Base-by-base conservation (phyloP, 2,888 invertebrate genomes). In the Exephanes ischioxanthus region DNA sequence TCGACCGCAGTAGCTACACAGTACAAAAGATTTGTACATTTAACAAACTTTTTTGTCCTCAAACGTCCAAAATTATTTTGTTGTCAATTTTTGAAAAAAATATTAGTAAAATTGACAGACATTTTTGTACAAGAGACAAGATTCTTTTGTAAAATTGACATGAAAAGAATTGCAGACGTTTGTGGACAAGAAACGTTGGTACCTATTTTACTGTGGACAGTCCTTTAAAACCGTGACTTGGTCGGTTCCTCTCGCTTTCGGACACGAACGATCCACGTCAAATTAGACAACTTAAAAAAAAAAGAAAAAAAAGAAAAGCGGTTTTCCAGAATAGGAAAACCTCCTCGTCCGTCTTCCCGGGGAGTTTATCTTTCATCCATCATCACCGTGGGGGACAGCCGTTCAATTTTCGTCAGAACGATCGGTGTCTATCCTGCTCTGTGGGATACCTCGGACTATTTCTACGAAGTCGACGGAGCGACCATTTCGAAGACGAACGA, bases 281-380 rank as follows among this genome's bases (percentile, higher is more conserved):
- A 61, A 61, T 61, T 61, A 26, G 61, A 30, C 61, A 61, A 63
- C 11, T 5, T 30, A 33, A 63, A 30, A 33, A 33, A 33, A 30
- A 30, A 26, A 26, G 26, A 26, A 3, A 30, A 14, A 61, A 30
- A 16, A 61, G 3, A 61, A 30, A 33, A 63, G 30, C 11, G 16
- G 2, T 63, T 63, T 63, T 63, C n/a, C 6, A 33, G 7, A 63
- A 63, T 63, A 63, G 30, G 30, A 63, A 33, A 73, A n/a, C 16
- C 33, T 48, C 14, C 7, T 63, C 73, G 61, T 73, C 73, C 37
- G 58, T 75, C 48, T 19, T 48, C 48, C 2, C 30, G 11, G 19
- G n/a, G 48, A 75, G 14, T 63, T 63, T 63, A 75, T 63, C 75
- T 75, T 63, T 75, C 63, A 63, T 75, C 75, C 48, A 61, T 63